Evolutionary conservation across 37 sponge, comb jelly and placozoan genomes (phyloP).

Genomic region (Agelas oroides): DNA sequence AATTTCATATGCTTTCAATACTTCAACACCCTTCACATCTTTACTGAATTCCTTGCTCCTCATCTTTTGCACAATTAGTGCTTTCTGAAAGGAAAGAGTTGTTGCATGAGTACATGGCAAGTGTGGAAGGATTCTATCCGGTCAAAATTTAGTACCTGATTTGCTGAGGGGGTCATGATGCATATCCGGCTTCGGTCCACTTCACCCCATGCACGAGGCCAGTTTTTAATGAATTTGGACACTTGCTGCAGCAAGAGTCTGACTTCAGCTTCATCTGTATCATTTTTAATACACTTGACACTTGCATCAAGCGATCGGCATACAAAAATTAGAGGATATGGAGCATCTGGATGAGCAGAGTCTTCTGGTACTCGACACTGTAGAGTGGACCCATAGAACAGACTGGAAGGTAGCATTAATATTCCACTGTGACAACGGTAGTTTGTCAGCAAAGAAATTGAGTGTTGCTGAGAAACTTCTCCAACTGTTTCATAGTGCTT

Average conservation of each 20-base stretch:
- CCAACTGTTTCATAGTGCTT: conserved; percentile 18
- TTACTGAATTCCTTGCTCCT: neutral
- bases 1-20: conserved; percentile 40
- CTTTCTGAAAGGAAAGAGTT: conserved; percentile 2
- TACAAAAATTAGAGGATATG: conserved; percentile 37
- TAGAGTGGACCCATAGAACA: conserved; percentile 72
- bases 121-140: no score
- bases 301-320: conserved; percentile 10
- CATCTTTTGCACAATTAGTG: conserved; percentile 2
- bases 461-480: neutral
- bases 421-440: conserved; percentile 70
- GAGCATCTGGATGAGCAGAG: conserved; percentile 27
- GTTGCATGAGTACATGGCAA: no score
- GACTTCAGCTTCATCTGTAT: conserved; percentile 39
- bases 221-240: conserved; percentile 27
- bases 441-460: conserved; percentile 49
- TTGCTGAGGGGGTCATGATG: conserved; percentile 52
- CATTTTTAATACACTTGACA: neutral
- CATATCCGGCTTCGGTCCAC: conserved; percentile 34
- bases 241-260: conserved; percentile 24
- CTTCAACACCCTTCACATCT: conserved; percentile 20
- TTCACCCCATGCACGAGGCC: conserved; percentile 61
- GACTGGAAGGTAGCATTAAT: conserved; percentile 64
- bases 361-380: neutral
- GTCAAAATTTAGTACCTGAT: conserved; percentile 48